A percentile compares a stretch with the other conserved stretches of the same genome.
Conservation (phyloP, 2,113 vertebrate genomes). For the Uria aalge region DNA sequence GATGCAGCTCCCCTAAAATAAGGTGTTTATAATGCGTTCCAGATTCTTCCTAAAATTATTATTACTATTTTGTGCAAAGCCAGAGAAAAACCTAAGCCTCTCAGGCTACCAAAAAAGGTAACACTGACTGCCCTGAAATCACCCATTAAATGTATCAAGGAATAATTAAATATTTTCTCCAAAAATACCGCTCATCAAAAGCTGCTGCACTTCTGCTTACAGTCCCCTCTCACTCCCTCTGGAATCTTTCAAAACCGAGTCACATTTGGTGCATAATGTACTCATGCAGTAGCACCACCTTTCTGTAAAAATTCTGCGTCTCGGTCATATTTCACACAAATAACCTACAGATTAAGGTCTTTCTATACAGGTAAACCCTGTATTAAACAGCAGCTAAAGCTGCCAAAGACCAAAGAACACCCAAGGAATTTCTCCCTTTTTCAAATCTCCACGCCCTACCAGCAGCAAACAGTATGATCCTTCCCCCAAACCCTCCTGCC, state of each 20-base stretch:
- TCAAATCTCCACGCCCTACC: background rate
- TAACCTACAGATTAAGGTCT: background rate
- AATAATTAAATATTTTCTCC: background rate
- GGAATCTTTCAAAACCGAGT: background rate
- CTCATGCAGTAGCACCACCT: background rate
- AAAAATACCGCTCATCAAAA: background rate
- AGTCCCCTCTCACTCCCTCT: background rate
- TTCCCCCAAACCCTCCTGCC: background rate
- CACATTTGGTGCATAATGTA: background rate
- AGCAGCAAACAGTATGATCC: accelerated
- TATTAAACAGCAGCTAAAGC: background rate
- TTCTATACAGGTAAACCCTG: background rate
- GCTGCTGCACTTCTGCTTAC: background rate
- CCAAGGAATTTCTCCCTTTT: background rate
- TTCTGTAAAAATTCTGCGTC: background rate
- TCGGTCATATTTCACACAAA: background rate
- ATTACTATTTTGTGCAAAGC: background rate
- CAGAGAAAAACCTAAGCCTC: background rate
- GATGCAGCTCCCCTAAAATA: background rate
- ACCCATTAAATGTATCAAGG: background rate
- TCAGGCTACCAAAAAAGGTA: background rate
- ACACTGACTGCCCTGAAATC: background rate
- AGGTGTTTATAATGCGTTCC: background rate
- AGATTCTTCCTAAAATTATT: background rate
- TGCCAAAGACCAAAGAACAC: background rate